phyloP scores from a whole-genome alignment of 2,888 invertebrate species.

The Pammene fasciana region DNA sequence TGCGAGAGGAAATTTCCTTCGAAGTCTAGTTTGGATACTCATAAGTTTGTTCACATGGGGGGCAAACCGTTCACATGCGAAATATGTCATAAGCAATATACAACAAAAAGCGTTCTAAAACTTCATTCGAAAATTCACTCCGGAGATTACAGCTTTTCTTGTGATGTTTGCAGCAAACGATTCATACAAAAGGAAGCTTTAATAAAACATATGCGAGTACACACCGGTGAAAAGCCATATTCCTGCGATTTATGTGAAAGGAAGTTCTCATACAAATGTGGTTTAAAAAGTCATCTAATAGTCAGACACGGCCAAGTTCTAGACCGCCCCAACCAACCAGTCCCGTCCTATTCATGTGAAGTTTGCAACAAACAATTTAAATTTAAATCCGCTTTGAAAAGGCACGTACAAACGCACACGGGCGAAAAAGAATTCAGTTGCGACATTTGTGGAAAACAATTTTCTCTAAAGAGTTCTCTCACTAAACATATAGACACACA shows the following conservation, averaged over 20 bases:
- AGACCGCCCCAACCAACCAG: slow-evolving; percentile 13
- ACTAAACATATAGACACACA: slow-evolving; percentile 19
- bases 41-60: slow-evolving; percentile 18
- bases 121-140: slow-evolving; percentile 19
- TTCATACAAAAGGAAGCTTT: slow-evolving; percentile 18
- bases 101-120: slow-evolving; percentile 13
- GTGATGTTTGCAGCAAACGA: slow-evolving; percentile 9
- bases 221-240: slow-evolving; percentile 21
- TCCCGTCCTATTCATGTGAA: slow-evolving; percentile 9
- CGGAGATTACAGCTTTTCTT: slow-evolving; percentile 22
- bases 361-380: slow-evolving; percentile 11
- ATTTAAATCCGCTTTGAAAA: slow-evolving; percentile 11
- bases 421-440: slow-evolving; percentile 19
- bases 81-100: slow-evolving; percentile 16
- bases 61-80: slow-evolving; percentile 15
- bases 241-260: slow-evolving; percentile 19
- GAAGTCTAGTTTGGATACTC: slow-evolving; percentile 15
- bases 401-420: slow-evolving; percentile 14
- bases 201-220: slow-evolving; percentile 16
- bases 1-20: slow-evolving; percentile 13
- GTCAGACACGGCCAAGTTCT: slow-evolving; percentile 14
- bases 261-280: slow-evolving; percentile 13
- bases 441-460: slow-evolving; percentile 23
- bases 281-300: slow-evolving; percentile 16
- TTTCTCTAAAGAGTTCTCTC: slow-evolving; percentile 10